Conservation (phyloP, 2,888 invertebrate species). For the Drosophila putrida region DNA sequence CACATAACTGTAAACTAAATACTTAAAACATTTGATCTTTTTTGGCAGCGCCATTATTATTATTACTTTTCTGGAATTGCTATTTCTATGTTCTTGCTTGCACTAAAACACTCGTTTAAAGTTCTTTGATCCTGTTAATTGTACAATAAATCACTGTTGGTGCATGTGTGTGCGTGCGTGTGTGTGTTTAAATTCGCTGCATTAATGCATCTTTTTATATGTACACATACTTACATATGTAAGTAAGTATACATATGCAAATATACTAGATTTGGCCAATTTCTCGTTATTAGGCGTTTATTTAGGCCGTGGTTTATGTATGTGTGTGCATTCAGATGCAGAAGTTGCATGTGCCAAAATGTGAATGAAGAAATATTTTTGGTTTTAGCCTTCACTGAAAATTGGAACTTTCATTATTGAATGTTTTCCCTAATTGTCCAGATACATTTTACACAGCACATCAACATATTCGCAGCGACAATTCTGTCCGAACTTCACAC, state of each 20-base stretch:
- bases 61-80: slow-evolving; percentile 19
- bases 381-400: slow-evolving; percentile 28
- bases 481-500: slow-evolving; percentile 55
- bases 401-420: slow-evolving; percentile 34
- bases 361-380: slow-evolving; percentile 18
- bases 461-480: slow-evolving; percentile 50
- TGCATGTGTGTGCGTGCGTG: background rate
- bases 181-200: background rate
- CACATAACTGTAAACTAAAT: slow-evolving; percentile 85
- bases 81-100: slow-evolving; percentile 12
- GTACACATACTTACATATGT: background rate
- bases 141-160: background rate
- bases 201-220: too few relatives aligned
- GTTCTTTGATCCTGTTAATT: slow-evolving; percentile 27
- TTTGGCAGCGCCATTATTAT: slow-evolving; percentile 83
- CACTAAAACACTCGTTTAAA: slow-evolving; percentile 2
- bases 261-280: background rate
- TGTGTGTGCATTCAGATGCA: background rate
- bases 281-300: slow-evolving; percentile 4
- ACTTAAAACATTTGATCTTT: slow-evolving; percentile 85
- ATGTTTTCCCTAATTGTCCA: slow-evolving; percentile 26
- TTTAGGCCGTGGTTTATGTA: slow-evolving; percentile 1
- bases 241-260: background rate
- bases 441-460: slow-evolving; percentile 34
- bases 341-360: slow-evolving; percentile 7